These are phyloP conservation scores for Eumacrocentrus americanus DNA, from an alignment of 2,888 invertebrate genomes.

Conservation along the genomic window DNA sequence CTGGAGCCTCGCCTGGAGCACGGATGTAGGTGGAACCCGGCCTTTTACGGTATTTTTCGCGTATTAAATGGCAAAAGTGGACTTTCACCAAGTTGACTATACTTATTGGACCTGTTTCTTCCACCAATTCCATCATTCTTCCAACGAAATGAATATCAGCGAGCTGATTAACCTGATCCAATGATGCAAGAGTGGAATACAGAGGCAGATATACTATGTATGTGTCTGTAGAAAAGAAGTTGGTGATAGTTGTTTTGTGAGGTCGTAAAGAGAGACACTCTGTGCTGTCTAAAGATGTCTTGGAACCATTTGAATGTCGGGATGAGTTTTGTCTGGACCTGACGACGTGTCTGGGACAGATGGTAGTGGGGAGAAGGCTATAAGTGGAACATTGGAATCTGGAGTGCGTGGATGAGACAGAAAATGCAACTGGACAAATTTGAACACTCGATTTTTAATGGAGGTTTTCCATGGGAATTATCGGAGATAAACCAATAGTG, in stretches of 20 bases:
- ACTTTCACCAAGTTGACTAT: slow-evolving; percentile 7
- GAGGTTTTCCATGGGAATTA: no score
- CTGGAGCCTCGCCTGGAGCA: no score
- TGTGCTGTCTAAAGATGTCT: background rate
- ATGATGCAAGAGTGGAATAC: no score
- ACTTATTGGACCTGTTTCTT: background rate
- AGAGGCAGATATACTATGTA: no score
- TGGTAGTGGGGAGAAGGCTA: background rate
- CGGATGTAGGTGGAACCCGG: slow-evolving; percentile 11
- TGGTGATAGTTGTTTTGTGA: background rate
- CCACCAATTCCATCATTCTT: background rate
- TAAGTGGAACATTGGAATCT: slow-evolving; percentile 10
- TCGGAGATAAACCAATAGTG: no score
- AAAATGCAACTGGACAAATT: no score
- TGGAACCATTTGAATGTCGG: background rate
- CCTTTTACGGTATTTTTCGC: slow-evolving; percentile 22
- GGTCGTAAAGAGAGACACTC: background rate
- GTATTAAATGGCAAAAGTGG: slow-evolving; percentile 1
- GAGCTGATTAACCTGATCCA: no score
- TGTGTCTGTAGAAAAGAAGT: no score
- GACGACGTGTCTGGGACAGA: background rate
- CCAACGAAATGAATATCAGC: no score
- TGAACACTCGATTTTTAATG: no score
- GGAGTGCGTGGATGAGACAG: no score
- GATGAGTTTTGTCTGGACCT: background rate